phyloP scores from a whole-genome alignment of 2,888 invertebrate genomes.

The Leptothorax acervorum region DNA sequence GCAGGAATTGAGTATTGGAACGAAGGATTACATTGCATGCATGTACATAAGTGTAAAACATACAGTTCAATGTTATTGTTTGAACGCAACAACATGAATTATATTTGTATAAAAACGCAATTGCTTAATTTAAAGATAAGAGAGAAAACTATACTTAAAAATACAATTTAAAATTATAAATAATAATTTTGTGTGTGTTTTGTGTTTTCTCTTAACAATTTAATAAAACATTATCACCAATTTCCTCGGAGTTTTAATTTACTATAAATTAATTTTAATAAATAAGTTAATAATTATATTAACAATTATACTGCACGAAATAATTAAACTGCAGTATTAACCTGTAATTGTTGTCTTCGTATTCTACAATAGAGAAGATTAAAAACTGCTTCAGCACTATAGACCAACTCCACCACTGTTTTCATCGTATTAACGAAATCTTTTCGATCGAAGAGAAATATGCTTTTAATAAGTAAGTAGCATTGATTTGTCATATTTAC shows the following conservation, averaged over 20 bases:
- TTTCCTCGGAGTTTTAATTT: not conserved
- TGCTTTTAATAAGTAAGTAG: not conserved
- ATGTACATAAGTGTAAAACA: not conserved
- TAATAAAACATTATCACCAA: not conserved
- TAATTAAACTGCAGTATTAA: slow-evolving; percentile 23
- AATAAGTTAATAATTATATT: not conserved
- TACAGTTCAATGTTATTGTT: not conserved
- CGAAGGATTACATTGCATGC: not conserved
- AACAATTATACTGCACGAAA: not conserved
- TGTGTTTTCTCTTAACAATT: not conserved
- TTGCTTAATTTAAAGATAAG: not conserved
- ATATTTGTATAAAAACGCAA: not conserved
- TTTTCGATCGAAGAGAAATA: not conserved
- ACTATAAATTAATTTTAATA: not conserved
- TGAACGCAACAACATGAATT: not conserved
- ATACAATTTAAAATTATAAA: not conserved
- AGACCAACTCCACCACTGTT: slow-evolving; percentile 49
- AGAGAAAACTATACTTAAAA: not conserved
- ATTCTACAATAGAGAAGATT: slow-evolving; percentile 53
- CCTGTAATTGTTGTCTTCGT: slow-evolving; percentile 55
- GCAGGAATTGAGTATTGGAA: not conserved
- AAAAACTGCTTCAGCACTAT: slow-evolving; percentile 47
- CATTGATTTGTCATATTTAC: not conserved
- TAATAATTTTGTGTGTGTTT: not conserved
- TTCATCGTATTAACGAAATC: slow-evolving; percentile 36